A percentile compares a stretch with the other conserved stretches of the same genome.
These are phyloP conservation scores for Schlechtendalia chinensis DNA, from an alignment of 1,140 invertebrate genomes.

Conservation along the genomic window DNA sequence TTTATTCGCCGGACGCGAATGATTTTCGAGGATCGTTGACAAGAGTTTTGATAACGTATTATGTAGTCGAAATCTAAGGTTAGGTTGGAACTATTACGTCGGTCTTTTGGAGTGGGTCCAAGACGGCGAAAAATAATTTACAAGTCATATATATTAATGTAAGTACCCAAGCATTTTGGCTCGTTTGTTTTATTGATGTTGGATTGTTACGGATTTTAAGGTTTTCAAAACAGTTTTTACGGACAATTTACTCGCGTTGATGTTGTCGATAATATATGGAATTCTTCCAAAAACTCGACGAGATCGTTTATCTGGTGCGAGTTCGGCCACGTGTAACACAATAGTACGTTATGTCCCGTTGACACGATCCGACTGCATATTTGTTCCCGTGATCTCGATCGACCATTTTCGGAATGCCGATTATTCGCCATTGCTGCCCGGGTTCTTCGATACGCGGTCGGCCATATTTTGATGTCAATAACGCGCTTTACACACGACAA, in stretches of 20 bases:
- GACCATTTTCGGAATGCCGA: not conserved
- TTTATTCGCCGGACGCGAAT: too few species aligned
- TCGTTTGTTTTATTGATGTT: conserved; percentile 10
- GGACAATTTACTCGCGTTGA: not conserved
- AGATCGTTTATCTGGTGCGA: not conserved
- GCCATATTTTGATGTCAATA: too few species aligned
- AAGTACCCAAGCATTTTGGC: not conserved
- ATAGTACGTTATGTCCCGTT: not conserved
- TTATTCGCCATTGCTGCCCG: conserved; percentile 12
- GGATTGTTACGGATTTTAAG: conserved; percentile 18
- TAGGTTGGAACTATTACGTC: not conserved
- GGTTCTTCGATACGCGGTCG: too few species aligned
- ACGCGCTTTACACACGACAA: too few species aligned
- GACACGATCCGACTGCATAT: too few species aligned
- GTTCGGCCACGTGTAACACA: not conserved
- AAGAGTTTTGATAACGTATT: not conserved
- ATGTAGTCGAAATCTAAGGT: not conserved
- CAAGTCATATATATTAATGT: not conserved
- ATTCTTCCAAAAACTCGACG: conserved; percentile 5
- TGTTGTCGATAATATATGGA: not conserved
- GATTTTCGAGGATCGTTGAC: too few species aligned
- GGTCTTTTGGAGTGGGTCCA: not conserved
- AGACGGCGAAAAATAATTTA: not conserved
- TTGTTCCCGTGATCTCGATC: not conserved
- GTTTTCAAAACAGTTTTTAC: conserved; percentile 17